These are phyloP conservation scores for Gymnocypris eckloni DNA, from an alignment of 2,797 vertebrate species.

Conservation along the genomic window DNA sequence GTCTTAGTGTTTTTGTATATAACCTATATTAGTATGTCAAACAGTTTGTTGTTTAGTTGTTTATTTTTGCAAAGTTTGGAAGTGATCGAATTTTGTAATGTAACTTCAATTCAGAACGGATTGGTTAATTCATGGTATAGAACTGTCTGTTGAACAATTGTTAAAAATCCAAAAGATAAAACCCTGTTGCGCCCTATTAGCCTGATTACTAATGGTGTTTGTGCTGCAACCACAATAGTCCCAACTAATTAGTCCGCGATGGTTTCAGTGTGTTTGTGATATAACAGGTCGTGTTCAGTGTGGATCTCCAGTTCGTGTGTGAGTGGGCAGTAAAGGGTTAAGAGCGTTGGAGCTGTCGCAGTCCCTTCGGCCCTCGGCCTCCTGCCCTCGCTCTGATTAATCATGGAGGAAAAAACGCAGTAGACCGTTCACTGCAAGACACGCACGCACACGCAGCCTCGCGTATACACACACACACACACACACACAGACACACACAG, in stretches of 20 bases:
- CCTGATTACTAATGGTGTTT: not conserved
- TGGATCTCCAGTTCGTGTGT: constrained; percentile 5
- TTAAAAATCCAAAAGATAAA: not conserved
- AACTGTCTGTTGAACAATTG: not conserved
- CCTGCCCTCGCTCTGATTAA: constrained; percentile 67
- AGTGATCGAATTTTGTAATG: not conserved
- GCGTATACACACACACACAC: constrained; percentile 53
- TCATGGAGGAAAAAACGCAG: constrained; percentile 66
- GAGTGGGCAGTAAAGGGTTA: constrained; percentile 57
- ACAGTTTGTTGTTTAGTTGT: not conserved
- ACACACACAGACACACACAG: constrained; percentile 52
- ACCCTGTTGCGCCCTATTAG: not conserved
- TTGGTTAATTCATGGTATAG: not conserved
- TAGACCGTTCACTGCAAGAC: constrained; percentile 62
- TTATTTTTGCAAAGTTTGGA: not conserved
- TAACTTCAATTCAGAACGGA: not conserved
- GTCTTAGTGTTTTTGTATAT: not conserved
- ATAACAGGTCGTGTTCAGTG: not conserved
- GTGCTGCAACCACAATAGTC: not conserved
- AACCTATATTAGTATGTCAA: not conserved
- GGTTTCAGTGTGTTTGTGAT: not conserved
- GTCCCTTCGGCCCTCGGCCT: constrained; percentile 68
- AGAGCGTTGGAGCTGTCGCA: constrained; percentile 61
- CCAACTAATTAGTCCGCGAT: constrained; percentile 2
- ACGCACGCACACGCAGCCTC: constrained; percentile 56